Conservation (phyloP, 2,888 invertebrate species). For the Drosophila colorata region DNA sequence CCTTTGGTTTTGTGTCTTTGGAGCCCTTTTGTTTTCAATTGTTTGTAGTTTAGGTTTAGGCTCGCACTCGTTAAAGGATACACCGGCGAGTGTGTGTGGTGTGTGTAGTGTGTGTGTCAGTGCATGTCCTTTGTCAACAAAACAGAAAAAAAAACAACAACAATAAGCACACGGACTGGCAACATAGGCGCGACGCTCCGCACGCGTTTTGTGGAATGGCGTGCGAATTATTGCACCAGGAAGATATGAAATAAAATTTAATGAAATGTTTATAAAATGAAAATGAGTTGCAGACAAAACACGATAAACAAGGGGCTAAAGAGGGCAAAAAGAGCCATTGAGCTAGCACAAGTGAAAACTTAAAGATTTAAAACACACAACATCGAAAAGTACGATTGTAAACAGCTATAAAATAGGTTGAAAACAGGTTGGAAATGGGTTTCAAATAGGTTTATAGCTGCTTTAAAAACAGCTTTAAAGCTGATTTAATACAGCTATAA, state of each 20-base stretch:
- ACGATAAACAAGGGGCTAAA: neutral
- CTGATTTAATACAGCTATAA: neutral
- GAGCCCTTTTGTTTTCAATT: constrained; percentile 74
- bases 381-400: constrained; percentile 6
- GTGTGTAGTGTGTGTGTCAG: constrained; percentile 22
- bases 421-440: neutral
- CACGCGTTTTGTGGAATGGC: constrained; percentile 79
- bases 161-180: constrained; percentile 48
- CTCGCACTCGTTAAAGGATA: constrained; percentile 74
- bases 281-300: constrained; percentile 54
- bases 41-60: constrained; percentile 76
- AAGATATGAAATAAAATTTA: constrained; percentile 81
- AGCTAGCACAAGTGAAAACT: constrained; percentile 1
- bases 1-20: constrained; percentile 54
- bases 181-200: constrained; percentile 69
- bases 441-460: neutral
- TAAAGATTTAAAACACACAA: constrained; percentile 13
- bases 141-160: no score
- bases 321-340: neutral
- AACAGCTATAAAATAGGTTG: constrained; percentile 1
- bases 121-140: constrained; percentile 63
- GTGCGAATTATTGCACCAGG: constrained; percentile 81
- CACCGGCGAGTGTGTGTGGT: constrained; percentile 21
- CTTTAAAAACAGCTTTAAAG: neutral
- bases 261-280: constrained; percentile 81